Conservation (phyloP, 2,888 invertebrate species). For the Coleophora flavipennella region DNA sequence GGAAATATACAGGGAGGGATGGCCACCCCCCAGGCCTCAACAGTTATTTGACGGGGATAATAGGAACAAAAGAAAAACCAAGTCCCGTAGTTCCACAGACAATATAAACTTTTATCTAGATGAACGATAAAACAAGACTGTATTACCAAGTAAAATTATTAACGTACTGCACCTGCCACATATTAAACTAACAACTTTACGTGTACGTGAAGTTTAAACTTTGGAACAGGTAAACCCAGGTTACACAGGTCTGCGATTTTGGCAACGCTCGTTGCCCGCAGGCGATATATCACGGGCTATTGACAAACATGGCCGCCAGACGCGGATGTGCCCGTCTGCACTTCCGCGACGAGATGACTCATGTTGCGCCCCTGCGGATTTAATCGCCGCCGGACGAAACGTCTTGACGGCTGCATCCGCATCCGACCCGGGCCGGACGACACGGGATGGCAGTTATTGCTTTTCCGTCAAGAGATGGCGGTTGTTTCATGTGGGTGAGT, state of each 20-base stretch:
- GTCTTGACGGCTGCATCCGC: constrained; percentile 13
- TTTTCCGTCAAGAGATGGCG: constrained; percentile 3
- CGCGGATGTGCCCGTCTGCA: constrained; percentile 53
- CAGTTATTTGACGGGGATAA: too few species aligned
- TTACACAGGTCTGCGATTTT: constrained; percentile 44
- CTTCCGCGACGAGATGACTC: constrained; percentile 54
- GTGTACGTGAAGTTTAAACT: too few species aligned
- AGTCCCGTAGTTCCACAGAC: too few species aligned
- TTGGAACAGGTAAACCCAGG: constrained; percentile 17
- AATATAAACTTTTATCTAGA: too few species aligned
- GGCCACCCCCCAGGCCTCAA: too few species aligned
- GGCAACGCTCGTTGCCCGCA: constrained; percentile 38
- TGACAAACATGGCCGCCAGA: constrained; percentile 52
- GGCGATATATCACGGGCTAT: constrained; percentile 49
- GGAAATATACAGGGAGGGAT: too few species aligned
- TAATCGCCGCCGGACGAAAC: constrained; percentile 19
- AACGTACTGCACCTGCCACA: too few species aligned
- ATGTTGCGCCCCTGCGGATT: constrained; percentile 30
- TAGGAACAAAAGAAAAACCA: too few species aligned
- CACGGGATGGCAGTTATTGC: constrained; percentile 3
- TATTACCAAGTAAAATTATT: too few species aligned
- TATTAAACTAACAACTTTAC: too few species aligned
- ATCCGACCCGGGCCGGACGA: neutral
- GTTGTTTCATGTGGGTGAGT: neutral
- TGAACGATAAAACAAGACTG: too few species aligned